Evolutionary conservation across 2,888 invertebrate genomes (phyloP), one percentile per base, ranked within the genome.

Genomic region (Lomographa bimaculata): DNA sequence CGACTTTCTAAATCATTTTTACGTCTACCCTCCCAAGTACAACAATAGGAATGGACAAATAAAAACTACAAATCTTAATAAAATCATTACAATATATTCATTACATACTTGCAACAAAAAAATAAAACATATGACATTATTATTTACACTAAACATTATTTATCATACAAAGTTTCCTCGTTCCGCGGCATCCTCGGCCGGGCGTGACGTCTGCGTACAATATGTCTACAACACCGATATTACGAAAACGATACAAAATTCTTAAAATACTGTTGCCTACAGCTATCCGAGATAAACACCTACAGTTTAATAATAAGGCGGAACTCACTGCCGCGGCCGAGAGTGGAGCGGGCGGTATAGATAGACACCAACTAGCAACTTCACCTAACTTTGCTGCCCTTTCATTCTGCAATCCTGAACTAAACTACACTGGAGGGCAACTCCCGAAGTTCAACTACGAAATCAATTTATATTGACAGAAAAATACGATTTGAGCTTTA

Each of bases 81-180:
- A 50, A 56, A 49, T 30, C 35, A 37, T 42, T 32, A 34, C 43
- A 46, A 43, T 56, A 46, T 54, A 56, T 47, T 53, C 38, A 44
- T 55, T 27, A 45, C 37, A 38, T 50, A 44, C 42, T 46, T 27
- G 56, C 56, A 51, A 56, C 56, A 54, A 48, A 56, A n/a, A 26
- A 46, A 36, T 39, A 33, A 52, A 46, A 42, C 40, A 44, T 58
- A 60, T 37, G 55, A 60, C 47, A 60, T 36, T 58, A 64, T 62
- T 70, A 68, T 70, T 48, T 70, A 70, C 71, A 70, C 36, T 26
- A 35, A 50, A 44, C 35, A 45, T 32, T 35, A 52, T n/a, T 54
- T 55, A 65, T 52, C 40, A 45, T 57, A 51, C 50, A 52, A 54
- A 53, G 39, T n/a, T 12, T 51, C 37, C 40, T 11, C 50, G 26